phyloP scores from a whole-genome alignment of 2,113 vertebrate species.

The Eleginops maclovinus region DNA sequence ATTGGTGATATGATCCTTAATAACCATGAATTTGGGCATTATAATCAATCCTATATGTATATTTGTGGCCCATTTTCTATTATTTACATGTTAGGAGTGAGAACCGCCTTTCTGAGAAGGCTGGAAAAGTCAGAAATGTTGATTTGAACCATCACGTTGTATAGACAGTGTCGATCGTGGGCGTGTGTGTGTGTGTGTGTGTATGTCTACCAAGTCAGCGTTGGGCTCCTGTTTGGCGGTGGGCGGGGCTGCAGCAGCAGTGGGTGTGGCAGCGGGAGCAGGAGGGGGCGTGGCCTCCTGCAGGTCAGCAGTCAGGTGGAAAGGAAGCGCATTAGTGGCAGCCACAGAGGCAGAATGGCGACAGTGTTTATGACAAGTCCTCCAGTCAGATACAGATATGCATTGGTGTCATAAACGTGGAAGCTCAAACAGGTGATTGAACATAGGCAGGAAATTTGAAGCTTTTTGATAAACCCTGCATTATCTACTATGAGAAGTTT shows the following conservation, averaged over 20 bases:
- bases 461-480: too few relatives aligned
- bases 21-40: too few relatives aligned
- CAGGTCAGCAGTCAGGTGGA: conserved; percentile 30
- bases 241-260: conserved; percentile 48
- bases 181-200: conserved; percentile 24
- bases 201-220: conserved; percentile 59
- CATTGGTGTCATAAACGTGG: background rate
- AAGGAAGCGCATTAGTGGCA: conserved; percentile 38
- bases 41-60: background rate
- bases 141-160: too few relatives aligned
- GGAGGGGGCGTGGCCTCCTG: conserved; percentile 64
- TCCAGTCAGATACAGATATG: conserved; percentile 23
- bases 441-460: background rate
- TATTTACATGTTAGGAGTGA: too few relatives aligned
- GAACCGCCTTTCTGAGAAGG: too few relatives aligned
- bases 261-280: conserved; percentile 45
- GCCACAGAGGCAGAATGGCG: conserved; percentile 30
- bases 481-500: too few relatives aligned
- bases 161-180: too few relatives aligned
- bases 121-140: too few relatives aligned
- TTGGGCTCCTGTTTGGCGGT: conserved; percentile 53
- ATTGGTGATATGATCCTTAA: too few relatives aligned
- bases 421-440: conserved; percentile 11
- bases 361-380: conserved; percentile 11
- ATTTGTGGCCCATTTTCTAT: too few relatives aligned